phyloP scores from a whole-genome alignment of 2,797 vertebrate genomes.

The Epinephelus coioides region DNA sequence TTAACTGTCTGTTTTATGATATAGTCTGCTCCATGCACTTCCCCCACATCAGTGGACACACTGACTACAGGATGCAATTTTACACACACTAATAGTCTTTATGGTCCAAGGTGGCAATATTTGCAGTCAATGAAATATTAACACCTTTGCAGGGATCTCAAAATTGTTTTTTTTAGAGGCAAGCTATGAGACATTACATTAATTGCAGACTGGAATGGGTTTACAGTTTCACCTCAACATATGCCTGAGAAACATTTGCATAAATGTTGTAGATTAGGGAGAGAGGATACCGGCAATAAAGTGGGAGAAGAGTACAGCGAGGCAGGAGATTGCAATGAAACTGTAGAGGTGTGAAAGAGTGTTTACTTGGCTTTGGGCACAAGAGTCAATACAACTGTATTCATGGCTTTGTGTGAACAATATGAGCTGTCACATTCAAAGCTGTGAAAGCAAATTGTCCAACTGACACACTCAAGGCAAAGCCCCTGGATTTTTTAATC shows the following conservation, averaged over 20 bases:
- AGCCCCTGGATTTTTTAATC: conserved; percentile 11
- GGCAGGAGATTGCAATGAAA: conserved; percentile 28
- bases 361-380: neutral
- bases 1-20: conserved; percentile 35
- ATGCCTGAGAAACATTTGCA: conserved; percentile 32
- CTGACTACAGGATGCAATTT: conserved; percentile 8
- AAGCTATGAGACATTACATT: conserved; percentile 2
- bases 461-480: neutral
- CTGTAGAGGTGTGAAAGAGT: conserved; percentile 25
- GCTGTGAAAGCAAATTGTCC: conserved; percentile 8
- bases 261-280: neutral
- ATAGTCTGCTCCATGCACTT: conserved; percentile 31
- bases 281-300: conserved; percentile 7
- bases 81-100: conserved; percentile 19
- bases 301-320: neutral
- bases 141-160: conserved; percentile 8
- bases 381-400: neutral
- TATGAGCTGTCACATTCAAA: conserved; percentile 7
- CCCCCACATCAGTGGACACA: conserved; percentile 19
- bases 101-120: conserved; percentile 14
- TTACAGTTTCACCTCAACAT: conserved; percentile 13
- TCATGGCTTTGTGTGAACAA: conserved; percentile 2
- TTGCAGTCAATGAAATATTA: conserved; percentile 14
- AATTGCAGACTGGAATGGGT: conserved; percentile 15
- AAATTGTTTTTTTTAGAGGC: conserved; percentile 25